Evolutionary conservation across 2,888 invertebrate genomes (phyloP).

Genomic region (Orthosia cruda): DNA sequence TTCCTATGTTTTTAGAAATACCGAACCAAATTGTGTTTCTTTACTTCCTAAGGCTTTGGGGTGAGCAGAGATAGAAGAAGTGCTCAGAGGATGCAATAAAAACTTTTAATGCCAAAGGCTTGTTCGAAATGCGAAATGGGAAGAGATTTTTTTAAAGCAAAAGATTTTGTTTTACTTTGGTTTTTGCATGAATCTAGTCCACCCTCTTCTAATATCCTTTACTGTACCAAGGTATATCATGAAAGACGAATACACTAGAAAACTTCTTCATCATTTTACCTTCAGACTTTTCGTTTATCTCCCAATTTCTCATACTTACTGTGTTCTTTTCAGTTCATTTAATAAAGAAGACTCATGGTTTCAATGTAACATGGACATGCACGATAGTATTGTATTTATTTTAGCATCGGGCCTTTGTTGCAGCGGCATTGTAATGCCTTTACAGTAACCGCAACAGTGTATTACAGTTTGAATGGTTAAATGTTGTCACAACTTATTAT

Average conservation of each 20-base stretch:
- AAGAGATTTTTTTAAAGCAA: no score
- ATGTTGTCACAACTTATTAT: slow-evolving; percentile 6
- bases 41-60: not conserved
- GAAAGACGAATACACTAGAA: not conserved
- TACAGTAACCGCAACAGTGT: not conserved
- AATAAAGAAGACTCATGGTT: not conserved
- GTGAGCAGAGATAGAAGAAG: not conserved
- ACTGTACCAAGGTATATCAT: not conserved
- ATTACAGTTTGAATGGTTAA: not conserved
- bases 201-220: not conserved
- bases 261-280: not conserved
- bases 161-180: no score
- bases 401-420: not conserved
- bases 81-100: not conserved
- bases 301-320: not conserved
- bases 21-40: slow-evolving; percentile 33
- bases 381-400: not conserved
- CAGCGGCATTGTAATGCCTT: not conserved
- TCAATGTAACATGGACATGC: not conserved
- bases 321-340: not conserved
- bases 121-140: not conserved
- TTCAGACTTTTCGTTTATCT: not conserved
- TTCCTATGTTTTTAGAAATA: slow-evolving; percentile 59
- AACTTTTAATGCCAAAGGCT: not conserved
- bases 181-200: not conserved